Base-by-base conservation (phyloP, 92 coral and sea anemone species). In the Bergia puertoricense region DNA sequence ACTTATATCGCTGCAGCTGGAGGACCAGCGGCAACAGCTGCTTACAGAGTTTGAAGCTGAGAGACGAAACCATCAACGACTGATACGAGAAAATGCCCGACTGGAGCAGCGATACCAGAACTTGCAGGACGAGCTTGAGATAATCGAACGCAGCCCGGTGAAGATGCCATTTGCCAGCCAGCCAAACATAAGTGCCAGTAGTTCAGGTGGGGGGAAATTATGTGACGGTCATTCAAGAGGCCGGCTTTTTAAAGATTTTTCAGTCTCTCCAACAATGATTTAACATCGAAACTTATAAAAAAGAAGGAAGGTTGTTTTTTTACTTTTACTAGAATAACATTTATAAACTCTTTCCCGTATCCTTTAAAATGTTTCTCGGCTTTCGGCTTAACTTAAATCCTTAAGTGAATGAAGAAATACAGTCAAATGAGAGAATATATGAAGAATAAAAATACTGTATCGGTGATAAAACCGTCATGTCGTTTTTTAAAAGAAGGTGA, bases 31-130 rank as follows among this genome's bases (percentile, higher is more conserved):
- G 69, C 86, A 86, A 8, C 99, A 97, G 91, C 81, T 97, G 6
- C 57, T 95, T 81, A 91, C 95, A 13, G 99, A 97, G 91, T 93
- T 95, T 83, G 99, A 97, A 84, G 96, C 99, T 1, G 99, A 95
- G 89, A 88, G 98, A 68, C 92, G 93, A 76, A 96, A 97, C 90
- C 99, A 97, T 79, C 99, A 97, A 82, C 86, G 96, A 43, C 92
- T 97, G 86, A 86, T 97, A 79, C 90, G 98, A 82, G 99, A 97
- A 85, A 94, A 95, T 76, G 94, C 94, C 41, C 95, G 99, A 39
- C 92, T 97, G 46, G 98, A 97, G 57, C 99, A 95, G 74, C 91
- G 99, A 78, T 97, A 91, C 89, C 98, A 95, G 62, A 97, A 97
- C 86, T 94, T 97, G 37, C 97, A 94, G 42, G 99, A 96, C 54